Evolutionary conservation across 1,140 invertebrate genomes (phyloP).

Genomic region (Drosophila busckii): DNA sequence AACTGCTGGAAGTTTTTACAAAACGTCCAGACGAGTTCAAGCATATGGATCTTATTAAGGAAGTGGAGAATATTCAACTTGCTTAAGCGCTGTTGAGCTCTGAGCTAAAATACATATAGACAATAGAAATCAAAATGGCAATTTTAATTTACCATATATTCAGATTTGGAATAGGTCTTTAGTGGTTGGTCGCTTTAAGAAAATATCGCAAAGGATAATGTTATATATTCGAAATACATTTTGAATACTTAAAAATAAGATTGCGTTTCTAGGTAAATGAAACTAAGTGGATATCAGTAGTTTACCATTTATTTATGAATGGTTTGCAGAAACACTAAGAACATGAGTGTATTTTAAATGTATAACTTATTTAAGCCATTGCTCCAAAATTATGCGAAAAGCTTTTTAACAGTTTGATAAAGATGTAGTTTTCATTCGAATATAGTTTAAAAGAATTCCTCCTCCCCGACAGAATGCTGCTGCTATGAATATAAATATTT

Average conservation of each 20-base stretch:
- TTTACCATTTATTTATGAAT: constrained; percentile 19
- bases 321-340: constrained; percentile 14
- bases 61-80: constrained; percentile 87
- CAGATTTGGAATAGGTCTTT: not conserved
- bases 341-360: constrained; percentile 2
- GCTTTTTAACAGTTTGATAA: constrained; percentile 22
- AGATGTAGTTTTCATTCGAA: constrained; percentile 4
- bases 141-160: not conserved
- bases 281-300: not conserved
- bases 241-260: no score
- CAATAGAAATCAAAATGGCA: not conserved
- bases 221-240: no score
- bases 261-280: no score
- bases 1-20: constrained; percentile 86
- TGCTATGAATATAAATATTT: constrained; percentile 12
- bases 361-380: constrained; percentile 58
- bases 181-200: no score
- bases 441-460: constrained; percentile 41
- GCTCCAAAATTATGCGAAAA: constrained; percentile 48
- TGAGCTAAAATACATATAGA: constrained; percentile 25
- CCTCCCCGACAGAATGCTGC: constrained; percentile 37
- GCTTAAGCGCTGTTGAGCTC: constrained; percentile 42
- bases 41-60: constrained; percentile 89
- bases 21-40: constrained; percentile 87
- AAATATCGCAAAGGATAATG: no score